Percentiles rank a stretch among this genome's conserved stretches.
Conservation (phyloP, 2,888 invertebrate species). For the Agrochola litura region DNA sequence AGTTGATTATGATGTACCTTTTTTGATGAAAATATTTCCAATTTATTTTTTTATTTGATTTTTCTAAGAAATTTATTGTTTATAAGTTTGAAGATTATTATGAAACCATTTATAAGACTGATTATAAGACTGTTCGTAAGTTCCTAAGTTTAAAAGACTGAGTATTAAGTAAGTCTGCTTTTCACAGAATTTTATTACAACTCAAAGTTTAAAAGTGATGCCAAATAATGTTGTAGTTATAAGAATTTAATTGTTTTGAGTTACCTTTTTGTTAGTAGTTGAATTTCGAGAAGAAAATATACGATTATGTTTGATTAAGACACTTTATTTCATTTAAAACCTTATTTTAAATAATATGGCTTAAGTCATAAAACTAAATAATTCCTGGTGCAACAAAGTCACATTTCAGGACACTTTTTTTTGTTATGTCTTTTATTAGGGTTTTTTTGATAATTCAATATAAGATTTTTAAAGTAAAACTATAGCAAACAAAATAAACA, state of each 20-base stretch:
- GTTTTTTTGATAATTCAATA: not conserved
- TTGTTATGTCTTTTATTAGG: not conserved
- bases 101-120: slow-evolving; percentile 10
- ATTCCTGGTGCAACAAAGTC: too few species aligned
- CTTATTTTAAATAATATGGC: too few species aligned
- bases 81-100: not conserved
- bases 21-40: too few species aligned
- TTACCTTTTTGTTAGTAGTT: too few species aligned
- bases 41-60: too few species aligned
- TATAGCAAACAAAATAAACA: not conserved
- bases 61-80: not conserved
- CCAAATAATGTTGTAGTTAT: slow-evolving; percentile 10
- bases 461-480: not conserved
- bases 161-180: not conserved
- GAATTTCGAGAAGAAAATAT: too few species aligned
- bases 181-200: slow-evolving; percentile 17
- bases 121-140: not conserved
- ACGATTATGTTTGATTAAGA: too few species aligned
- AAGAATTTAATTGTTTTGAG: too few species aligned
- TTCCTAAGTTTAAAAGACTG: slow-evolving; percentile 11
- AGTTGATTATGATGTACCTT: too few species aligned
- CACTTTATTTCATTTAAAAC: too few species aligned
- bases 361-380: too few species aligned
- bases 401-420: not conserved
- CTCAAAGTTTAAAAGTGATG: slow-evolving; percentile 36